A percentile compares a stretch with the other conserved stretches of the same genome.
Evolutionary conservation across 2,888 invertebrate genomes (phyloP).

Genomic region (Petrolisthes cinctipes): DNA sequence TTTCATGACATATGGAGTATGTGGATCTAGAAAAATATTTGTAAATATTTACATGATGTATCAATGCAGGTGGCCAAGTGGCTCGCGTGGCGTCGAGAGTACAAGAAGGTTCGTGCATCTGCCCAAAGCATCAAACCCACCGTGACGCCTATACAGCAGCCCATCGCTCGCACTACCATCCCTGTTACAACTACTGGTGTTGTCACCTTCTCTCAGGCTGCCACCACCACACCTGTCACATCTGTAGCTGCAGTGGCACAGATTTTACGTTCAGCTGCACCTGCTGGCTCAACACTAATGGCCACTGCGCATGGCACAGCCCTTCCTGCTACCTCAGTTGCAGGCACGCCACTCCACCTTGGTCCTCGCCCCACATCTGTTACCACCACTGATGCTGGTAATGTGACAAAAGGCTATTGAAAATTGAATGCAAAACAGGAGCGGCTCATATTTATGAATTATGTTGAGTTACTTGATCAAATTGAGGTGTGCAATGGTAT

Average conservation of each 20-base stretch:
- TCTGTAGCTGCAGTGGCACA: conserved; percentile 60
- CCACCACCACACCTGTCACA: conserved; percentile 56
- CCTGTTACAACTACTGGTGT: conserved; percentile 8
- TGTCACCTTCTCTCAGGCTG: conserved; percentile 13
- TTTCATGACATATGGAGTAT: too few relatives aligned
- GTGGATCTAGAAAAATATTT: too few relatives aligned
- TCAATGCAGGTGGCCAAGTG: conserved; percentile 59
- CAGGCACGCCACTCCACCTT: conserved; percentile 32
- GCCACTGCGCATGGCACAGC: conserved; percentile 26
- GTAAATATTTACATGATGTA: not conserved
- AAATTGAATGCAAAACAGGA: too few relatives aligned
- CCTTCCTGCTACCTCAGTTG: conserved; percentile 32
- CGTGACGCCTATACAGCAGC: conserved; percentile 41
- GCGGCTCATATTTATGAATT: too few relatives aligned
- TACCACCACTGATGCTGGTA: conserved; percentile 37
- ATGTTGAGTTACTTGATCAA: too few relatives aligned
- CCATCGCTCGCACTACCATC: not conserved
- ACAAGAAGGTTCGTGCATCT: conserved; percentile 61
- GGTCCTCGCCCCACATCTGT: conserved; percentile 29
- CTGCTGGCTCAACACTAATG: conserved; percentile 40
- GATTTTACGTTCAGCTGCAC: conserved; percentile 52
- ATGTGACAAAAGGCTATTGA: not conserved
- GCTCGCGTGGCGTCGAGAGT: conserved; percentile 64
- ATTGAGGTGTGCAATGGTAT: too few relatives aligned
- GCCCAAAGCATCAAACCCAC: conserved; percentile 61